Evolutionary conservation across 2,888 invertebrate species (phyloP).

Genomic region (Marasmarcha lunaedactyla): DNA sequence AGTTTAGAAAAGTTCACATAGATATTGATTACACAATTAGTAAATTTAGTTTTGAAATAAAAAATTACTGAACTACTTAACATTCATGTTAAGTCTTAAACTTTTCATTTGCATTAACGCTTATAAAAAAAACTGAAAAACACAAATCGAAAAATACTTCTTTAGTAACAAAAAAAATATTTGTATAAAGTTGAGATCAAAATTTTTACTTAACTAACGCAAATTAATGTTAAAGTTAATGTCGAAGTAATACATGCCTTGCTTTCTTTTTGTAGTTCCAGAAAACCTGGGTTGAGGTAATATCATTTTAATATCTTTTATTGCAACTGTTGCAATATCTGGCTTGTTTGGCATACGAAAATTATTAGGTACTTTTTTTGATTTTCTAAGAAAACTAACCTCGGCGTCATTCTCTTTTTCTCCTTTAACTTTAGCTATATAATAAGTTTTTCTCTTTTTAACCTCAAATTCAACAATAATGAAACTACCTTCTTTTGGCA

Average conservation of each 20-base stretch:
- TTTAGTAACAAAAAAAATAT: too few relatives aligned
- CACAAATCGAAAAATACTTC: too few relatives aligned
- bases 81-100: too few relatives aligned
- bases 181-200: too few relatives aligned
- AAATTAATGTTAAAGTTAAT: conserved; percentile 15
- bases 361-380: conserved; percentile 13
- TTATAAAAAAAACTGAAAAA: too few relatives aligned
- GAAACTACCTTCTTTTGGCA: conserved; percentile 13
- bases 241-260: conserved; percentile 16
- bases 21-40: too few relatives aligned
- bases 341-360: conserved; percentile 17
- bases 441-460: conserved; percentile 12
- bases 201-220: conserved; percentile 10
- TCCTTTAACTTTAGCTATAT: conserved; percentile 13
- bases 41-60: too few relatives aligned
- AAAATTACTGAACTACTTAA: too few relatives aligned
- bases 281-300: conserved; percentile 13
- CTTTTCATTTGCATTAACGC: too few relatives aligned
- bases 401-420: conserved; percentile 10
- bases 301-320: conserved; percentile 14
- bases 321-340: conserved; percentile 16
- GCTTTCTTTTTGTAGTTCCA: conserved; percentile 17
- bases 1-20: too few relatives aligned
- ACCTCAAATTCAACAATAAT: conserved; percentile 13
- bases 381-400: conserved; percentile 14